These are phyloP conservation scores for Sinotaia quadrata DNA, from an alignment of 2,888 invertebrate genomes.

Conservation along the genomic window DNA sequence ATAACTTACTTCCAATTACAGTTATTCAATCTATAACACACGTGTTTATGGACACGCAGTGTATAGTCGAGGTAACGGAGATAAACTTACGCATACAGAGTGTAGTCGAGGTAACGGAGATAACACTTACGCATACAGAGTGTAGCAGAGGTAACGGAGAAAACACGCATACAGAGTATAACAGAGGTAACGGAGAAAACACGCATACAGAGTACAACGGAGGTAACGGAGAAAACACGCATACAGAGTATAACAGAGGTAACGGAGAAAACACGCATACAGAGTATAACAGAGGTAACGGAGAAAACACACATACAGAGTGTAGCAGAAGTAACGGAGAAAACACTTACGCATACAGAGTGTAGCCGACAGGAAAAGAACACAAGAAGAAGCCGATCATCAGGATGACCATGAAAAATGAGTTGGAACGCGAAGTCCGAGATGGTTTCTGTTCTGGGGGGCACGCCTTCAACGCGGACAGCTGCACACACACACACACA, in stretches of 20 bases:
- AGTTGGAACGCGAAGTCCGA: constrained; percentile 58
- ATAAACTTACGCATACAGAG: too few relatives aligned
- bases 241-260: neutral
- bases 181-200: too few relatives aligned
- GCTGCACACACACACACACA: constrained; percentile 40
- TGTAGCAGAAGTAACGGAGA: neutral
- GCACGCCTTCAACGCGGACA: constrained; percentile 57
- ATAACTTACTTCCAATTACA: too few relatives aligned
- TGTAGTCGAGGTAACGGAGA: too few relatives aligned
- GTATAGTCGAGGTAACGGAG: too few relatives aligned
- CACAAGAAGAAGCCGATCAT: constrained; percentile 62
- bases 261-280: neutral
- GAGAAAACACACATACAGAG: neutral
- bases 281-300: neutral
- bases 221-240: too few relatives aligned
- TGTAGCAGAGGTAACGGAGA: too few relatives aligned
- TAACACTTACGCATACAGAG: too few relatives aligned
- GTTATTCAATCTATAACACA: too few relatives aligned
- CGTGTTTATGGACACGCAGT: too few relatives aligned
- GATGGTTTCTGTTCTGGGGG: constrained; percentile 55
- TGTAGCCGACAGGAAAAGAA: constrained; percentile 62
- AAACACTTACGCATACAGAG: constrained; percentile 56
- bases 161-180: too few relatives aligned
- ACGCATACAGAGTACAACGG: too few relatives aligned
- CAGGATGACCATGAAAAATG: constrained; percentile 65